phyloP scores from a whole-genome alignment of 37 sponge, comb jelly and placozoan species.

The Petrosia ficiformis region DNA sequence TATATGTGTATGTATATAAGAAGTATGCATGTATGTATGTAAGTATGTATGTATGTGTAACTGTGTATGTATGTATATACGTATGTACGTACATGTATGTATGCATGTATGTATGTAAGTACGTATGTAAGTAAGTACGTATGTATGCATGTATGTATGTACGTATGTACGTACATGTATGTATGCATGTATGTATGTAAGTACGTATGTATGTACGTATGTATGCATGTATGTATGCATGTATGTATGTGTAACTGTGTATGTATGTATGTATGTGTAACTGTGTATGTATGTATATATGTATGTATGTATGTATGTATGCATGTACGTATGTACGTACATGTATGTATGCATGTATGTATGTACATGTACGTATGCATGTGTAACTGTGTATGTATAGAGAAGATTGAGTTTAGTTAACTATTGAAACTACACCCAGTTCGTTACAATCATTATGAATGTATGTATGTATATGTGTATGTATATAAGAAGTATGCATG shows the following conservation, averaged over 20 bases:
- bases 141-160: slow-evolving; percentile 12
- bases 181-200: no score
- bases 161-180: slow-evolving; percentile 12
- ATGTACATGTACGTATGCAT: no score
- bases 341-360: no score
- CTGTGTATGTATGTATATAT: slow-evolving; percentile 5
- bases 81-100: background rate
- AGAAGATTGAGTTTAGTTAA: background rate
- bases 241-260: no score
- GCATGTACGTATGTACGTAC: no score
- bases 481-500: background rate
- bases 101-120: slow-evolving; percentile 7
- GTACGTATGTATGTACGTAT: no score
- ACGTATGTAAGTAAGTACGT: slow-evolving; percentile 18
- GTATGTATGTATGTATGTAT: no score
- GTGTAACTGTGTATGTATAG: no score
- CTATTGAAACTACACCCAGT: background rate
- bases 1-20: background rate
- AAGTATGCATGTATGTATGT: no score
- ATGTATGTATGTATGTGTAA: no score
- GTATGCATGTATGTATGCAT: no score
- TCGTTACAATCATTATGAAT: background rate
- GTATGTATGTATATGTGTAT: background rate
- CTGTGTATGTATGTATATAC: background rate
- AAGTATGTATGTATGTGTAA: no score